These are phyloP conservation scores for Drosophila orosa DNA, from an alignment of 1,140 invertebrate genomes.

Conservation along the genomic window DNA sequence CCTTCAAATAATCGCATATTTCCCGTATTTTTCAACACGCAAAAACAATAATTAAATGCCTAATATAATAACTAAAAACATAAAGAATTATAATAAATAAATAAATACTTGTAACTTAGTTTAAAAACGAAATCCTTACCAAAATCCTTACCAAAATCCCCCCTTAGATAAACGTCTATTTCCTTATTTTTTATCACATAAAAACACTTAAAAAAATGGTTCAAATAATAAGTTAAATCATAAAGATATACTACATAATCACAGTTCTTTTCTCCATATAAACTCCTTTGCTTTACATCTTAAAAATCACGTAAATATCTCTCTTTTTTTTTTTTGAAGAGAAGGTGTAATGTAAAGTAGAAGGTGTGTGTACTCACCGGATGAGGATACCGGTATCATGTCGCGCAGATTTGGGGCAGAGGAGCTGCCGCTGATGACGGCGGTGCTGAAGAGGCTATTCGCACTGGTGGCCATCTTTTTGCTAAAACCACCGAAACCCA, in stretches of 20 bases:
- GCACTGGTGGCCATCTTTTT: slow-evolving; percentile 90
- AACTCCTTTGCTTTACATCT: not conserved
- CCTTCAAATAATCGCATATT: too few relatives aligned
- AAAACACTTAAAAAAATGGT: not conserved
- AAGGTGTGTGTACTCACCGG: slow-evolving; percentile 87
- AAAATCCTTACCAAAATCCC: too few relatives aligned
- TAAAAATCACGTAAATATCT: not conserved
- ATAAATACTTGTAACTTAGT: too few relatives aligned
- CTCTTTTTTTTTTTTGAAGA: too few relatives aligned
- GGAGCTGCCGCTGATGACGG: slow-evolving; percentile 96
- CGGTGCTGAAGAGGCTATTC: slow-evolving; percentile 95
- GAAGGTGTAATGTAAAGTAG: not conserved
- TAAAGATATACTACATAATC: not conserved
- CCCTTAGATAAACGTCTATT: too few relatives aligned
- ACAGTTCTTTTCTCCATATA: not conserved
- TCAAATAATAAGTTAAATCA: not conserved
- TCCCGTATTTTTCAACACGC: too few relatives aligned
- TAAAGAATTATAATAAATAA: too few relatives aligned
- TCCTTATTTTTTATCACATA: not conserved
- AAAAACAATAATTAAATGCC: too few relatives aligned
- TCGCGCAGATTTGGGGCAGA: slow-evolving; percentile 95
- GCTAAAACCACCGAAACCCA: slow-evolving; percentile 88
- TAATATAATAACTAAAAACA: too few relatives aligned
- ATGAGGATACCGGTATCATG: slow-evolving; percentile 90
- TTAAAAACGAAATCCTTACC: too few relatives aligned